Percentiles rank a stretch among this genome's conserved stretches.
phyloP scores from a whole-genome alignment of 1,140 invertebrate genomes.

The Rhopalosiphum padi region DNA sequence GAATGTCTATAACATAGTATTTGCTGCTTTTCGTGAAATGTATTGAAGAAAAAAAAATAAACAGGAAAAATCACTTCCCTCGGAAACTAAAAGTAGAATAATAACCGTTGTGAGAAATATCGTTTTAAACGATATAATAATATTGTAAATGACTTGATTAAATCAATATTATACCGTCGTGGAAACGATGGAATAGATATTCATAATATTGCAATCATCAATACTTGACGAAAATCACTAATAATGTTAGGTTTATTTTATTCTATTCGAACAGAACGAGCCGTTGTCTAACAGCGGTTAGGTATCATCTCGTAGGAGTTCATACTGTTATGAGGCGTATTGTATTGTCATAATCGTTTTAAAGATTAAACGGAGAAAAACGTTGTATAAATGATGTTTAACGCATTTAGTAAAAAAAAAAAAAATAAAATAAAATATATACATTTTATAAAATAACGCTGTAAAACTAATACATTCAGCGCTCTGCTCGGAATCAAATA shows the following conservation, averaged over 20 bases:
- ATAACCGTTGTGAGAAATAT: background rate
- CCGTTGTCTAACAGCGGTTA: background rate
- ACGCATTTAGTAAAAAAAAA: background rate
- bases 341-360: background rate
- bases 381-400: background rate
- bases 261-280: background rate
- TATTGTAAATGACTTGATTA: background rate
- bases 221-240: background rate
- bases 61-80: background rate
- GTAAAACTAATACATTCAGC: background rate
- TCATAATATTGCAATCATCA: too few relatives aligned
- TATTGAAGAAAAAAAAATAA: background rate
- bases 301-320: background rate
- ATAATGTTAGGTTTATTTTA: background rate
- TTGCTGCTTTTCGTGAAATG: background rate
- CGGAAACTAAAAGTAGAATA: background rate
- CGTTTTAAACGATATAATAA: background rate
- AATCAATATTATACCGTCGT: background rate
- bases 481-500: background rate
- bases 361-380: background rate
- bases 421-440: background rate
- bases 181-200: too few relatives aligned
- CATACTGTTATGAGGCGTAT: too few relatives aligned
- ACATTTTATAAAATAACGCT: background rate
- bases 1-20: background rate